Evolutionary conservation across 2,797 vertebrate genomes (phyloP), one percentile per base, ranked within the genome.

Genomic region (Neostethus bicornis): DNA sequence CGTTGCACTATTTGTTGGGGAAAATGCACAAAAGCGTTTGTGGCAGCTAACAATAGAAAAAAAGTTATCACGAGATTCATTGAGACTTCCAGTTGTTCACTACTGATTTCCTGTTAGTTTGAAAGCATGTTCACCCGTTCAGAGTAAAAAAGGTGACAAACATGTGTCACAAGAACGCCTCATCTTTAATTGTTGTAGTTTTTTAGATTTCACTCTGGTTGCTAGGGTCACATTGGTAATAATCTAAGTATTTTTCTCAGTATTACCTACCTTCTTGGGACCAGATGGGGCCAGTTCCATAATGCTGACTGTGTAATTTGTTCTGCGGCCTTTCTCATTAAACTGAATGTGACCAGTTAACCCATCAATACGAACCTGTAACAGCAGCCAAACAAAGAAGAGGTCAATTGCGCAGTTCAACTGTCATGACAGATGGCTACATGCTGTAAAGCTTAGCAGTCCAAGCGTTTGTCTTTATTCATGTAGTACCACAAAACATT

Each of bases 281-380:
- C 96, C 96, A 1, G 95, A 94, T 0, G 94, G 94, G 29, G 93
- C 95, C 85, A 99, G 92, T 77, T 99, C 97, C 80, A 99, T 96
- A 64, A 99, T 92, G 0, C 95, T 94, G 17, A 99, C 93, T 0
- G 96, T 98, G 75, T 96, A 98, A 90, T 99, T 99, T 51, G 95
- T 99, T 73, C 97, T 91, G 32, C 94, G 91, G 14, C 97, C 97
- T 85, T 97, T 98, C 87, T 98, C 97, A 0, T 99, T 97, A 71
- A 99, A 99, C 80, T 99, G 96, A 76, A 99, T 97, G 0, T 99
- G 98, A 78, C 96, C 96, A 0, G 97, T 98, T 64, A 99, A 61
- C 50, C 97, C 97, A 66, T 99, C 96, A 64, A 98, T 95, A 8
- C 67, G 95, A 28, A 99, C 97, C 97, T 99, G 81, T 60, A 67